Base-by-base conservation (phyloP, 2,888 invertebrate species). In the Ophraella communa region DNA sequence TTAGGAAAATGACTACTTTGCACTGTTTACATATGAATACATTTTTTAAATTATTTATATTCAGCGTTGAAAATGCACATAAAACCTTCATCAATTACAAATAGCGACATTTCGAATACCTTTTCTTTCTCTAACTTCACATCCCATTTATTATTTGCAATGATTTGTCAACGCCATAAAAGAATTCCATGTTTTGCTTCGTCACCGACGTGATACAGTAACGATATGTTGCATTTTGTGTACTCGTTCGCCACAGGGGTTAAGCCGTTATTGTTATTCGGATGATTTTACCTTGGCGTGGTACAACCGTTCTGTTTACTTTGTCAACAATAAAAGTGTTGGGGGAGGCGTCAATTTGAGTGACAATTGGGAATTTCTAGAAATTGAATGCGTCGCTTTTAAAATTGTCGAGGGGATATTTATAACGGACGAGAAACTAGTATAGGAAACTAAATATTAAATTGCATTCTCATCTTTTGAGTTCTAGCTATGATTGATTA, bases 131-230 rank as follows among this genome's bases (percentile, higher is more conserved):
- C 8, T 30, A 30, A 39, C 39, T 39, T 17, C 39, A 17, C 17
- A 39, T 17, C 39, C 5, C 39, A 39, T 51, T 73, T 69, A 68
- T 65, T 67, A 63, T 57, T 58, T 76, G 77, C 76, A 77, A 78
- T 78, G 78, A 80, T 80, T 80, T 81, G 79, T 80, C 80, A 80
- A 80, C 79, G 80, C 79, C 79, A 78, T 69, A 70, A 70, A 71
- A 76, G 77, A 80, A 81, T 80, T 80, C 79, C 79, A 80, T 80
- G 66, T 69, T 65, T 65, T 63, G 64, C 67, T 55, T 56, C 64
- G 66, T 54, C 55, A 66, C 57, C 53, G 27, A 51, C 47, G 23
- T 57, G 57, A 17, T 39, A n/a, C n/a, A 17, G 17, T 17, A 14
- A 17, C 17, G 39, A 39, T 39, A 39, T 39, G 39, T 14, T 7